Conservation (phyloP, 2,113 vertebrate species). For the Grantiella picta region DNA sequence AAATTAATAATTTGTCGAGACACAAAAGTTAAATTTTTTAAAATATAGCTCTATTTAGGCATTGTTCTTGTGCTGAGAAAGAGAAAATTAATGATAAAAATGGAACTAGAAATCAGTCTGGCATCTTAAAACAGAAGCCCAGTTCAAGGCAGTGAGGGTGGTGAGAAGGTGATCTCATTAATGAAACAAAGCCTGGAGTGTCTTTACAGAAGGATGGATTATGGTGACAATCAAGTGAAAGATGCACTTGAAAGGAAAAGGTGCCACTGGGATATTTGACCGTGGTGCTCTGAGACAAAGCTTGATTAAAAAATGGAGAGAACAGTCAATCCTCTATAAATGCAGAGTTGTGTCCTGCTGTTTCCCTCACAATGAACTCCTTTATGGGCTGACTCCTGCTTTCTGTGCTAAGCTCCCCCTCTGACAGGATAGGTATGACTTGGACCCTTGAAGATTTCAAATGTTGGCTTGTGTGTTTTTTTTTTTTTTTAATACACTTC, state of each 20-base stretch:
- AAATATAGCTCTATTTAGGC: neutral
- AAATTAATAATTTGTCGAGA: neutral
- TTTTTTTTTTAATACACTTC: neutral
- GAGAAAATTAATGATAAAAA: neutral
- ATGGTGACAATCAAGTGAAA: neutral
- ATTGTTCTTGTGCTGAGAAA: neutral
- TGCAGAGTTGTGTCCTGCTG: slow-evolving; percentile 33
- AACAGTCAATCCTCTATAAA: slow-evolving; percentile 30
- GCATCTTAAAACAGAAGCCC: neutral
- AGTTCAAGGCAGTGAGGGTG: neutral
- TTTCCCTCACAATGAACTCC: slow-evolving; percentile 36
- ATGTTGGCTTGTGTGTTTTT: neutral
- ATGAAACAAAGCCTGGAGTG: slow-evolving; percentile 39
- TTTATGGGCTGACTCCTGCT: slow-evolving; percentile 25
- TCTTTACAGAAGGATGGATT: slow-evolving; percentile 28
- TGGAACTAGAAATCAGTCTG: neutral
- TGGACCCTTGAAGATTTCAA: slow-evolving; percentile 7
- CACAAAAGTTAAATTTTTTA: neutral
- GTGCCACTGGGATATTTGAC: slow-evolving; percentile 38
- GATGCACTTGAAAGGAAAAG: slow-evolving; percentile 52
- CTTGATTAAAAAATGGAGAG: slow-evolving; percentile 42
- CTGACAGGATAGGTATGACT: slow-evolving; percentile 7
- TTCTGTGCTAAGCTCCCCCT: neutral
- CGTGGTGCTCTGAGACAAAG: slow-evolving; percentile 1
- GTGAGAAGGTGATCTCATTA: neutral